Evolutionary conservation across 2,797 vertebrate genomes (phyloP).

Genomic region (Hybognathus amarus): DNA sequence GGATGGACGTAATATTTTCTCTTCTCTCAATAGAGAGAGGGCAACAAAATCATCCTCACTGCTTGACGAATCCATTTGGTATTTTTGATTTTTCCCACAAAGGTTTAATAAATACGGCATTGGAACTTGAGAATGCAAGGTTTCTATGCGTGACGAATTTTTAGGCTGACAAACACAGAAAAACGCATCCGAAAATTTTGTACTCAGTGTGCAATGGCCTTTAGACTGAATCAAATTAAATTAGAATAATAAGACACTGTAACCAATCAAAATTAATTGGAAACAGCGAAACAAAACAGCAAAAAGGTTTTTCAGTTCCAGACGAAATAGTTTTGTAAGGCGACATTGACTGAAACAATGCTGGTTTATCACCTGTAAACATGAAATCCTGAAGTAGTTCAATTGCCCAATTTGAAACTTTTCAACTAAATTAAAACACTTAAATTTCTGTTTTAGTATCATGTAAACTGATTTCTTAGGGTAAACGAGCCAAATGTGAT

Average conservation of each 20-base stretch:
- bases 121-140: too few relatives aligned
- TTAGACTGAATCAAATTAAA: not conserved
- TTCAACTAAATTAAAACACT: not conserved
- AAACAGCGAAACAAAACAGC: not conserved
- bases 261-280: not conserved
- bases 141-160: too few relatives aligned
- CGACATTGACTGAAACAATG: not conserved
- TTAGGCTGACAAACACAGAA: too few relatives aligned
- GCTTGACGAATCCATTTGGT: too few relatives aligned
- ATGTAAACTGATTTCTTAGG: not conserved
- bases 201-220: too few relatives aligned
- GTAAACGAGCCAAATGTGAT: not conserved
- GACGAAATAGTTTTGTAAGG: not conserved
- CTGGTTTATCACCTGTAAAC: not conserved
- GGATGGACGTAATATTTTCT: too few relatives aligned
- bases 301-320: not conserved
- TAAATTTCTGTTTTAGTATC: not conserved
- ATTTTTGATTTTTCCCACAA: too few relatives aligned
- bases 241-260: not conserved
- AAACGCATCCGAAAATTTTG: too few relatives aligned
- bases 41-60: too few relatives aligned
- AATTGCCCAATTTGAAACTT: not conserved
- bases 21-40: too few relatives aligned
- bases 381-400: not conserved
- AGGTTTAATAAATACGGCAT: too few relatives aligned